phyloP scores from a whole-genome alignment of 2,888 invertebrate species.

The Tachina grossa region DNA sequence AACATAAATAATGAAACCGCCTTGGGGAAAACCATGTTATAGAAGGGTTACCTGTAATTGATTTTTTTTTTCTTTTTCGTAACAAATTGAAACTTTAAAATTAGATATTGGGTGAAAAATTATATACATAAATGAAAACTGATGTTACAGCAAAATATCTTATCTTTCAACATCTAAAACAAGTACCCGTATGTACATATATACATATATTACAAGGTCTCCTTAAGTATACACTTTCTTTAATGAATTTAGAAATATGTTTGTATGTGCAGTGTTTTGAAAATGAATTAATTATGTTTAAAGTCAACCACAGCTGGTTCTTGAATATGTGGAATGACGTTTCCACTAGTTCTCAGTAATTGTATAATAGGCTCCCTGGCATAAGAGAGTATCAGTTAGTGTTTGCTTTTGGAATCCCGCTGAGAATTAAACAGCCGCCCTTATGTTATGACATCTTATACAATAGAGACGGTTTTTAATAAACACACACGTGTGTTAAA shows the following conservation, averaged over 20 bases:
- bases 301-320: conserved; percentile 39
- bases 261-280: not conserved
- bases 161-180: conserved; percentile 30
- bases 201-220: not conserved
- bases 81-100: too few relatives aligned
- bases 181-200: not conserved
- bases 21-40: too few relatives aligned
- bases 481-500: conserved; percentile 11
- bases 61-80: too few relatives aligned
- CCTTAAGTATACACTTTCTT: conserved; percentile 9
- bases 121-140: too few relatives aligned
- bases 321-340: not conserved
- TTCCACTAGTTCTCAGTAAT: not conserved
- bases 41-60: too few relatives aligned
- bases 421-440: conserved; percentile 63
- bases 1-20: too few relatives aligned
- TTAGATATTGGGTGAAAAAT: too few relatives aligned
- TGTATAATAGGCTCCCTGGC: conserved; percentile 13
- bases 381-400: conserved; percentile 9
- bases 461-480: conserved; percentile 21
- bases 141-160: not conserved
- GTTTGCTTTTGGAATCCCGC: conserved; percentile 58
- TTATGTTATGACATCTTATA: conserved; percentile 58
- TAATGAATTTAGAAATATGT: not conserved
- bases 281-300: conserved; percentile 40